Conservation (phyloP, 2,113 vertebrate genomes). For the Phrynocephalus versicolor region DNA sequence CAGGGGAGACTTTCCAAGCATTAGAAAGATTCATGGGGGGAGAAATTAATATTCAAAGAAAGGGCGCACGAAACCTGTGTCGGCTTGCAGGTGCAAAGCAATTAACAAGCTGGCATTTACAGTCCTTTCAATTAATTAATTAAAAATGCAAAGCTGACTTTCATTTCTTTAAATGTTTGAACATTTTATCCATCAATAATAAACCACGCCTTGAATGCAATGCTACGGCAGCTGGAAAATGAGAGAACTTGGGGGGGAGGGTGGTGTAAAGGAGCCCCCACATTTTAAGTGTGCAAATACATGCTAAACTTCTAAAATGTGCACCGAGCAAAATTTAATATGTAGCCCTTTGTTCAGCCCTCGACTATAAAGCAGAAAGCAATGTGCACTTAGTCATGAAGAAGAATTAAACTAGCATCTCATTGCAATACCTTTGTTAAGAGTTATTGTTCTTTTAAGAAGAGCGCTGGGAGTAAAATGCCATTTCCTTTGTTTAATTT, state of each 20-base stretch:
- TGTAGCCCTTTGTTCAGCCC: conserved; percentile 24
- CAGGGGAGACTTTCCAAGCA: conserved; percentile 87
- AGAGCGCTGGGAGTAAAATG: conserved; percentile 22
- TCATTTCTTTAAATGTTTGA: conserved; percentile 91
- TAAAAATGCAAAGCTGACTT: conserved; percentile 89
- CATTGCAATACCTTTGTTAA: conserved; percentile 53
- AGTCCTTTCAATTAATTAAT: conserved; percentile 97
- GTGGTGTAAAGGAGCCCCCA: conserved; percentile 31
- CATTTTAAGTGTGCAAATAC: conserved; percentile 45
- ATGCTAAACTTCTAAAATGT: conserved; percentile 36
- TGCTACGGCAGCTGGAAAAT: conserved; percentile 75
- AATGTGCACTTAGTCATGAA: conserved; percentile 53
- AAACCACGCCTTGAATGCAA: conserved; percentile 76
- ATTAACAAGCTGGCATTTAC: conserved; percentile 99
- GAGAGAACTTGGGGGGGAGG: conserved; percentile 49
- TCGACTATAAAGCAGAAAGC: conserved; percentile 51
- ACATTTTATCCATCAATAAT: conserved; percentile 85
- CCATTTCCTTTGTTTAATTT: conserved; percentile 46
- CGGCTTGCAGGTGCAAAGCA: conserved; percentile 96
- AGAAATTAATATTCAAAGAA: conserved; percentile 87
- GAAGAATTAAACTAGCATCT: conserved; percentile 52
- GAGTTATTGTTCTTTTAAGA: not conserved
- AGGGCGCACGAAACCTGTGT: conserved; percentile 87
- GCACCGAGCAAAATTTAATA: conserved; percentile 12
- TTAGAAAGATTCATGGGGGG: conserved; percentile 83